phyloP scores from a whole-genome alignment of 2,888 invertebrate genomes.

The Drosophila recens region DNA sequence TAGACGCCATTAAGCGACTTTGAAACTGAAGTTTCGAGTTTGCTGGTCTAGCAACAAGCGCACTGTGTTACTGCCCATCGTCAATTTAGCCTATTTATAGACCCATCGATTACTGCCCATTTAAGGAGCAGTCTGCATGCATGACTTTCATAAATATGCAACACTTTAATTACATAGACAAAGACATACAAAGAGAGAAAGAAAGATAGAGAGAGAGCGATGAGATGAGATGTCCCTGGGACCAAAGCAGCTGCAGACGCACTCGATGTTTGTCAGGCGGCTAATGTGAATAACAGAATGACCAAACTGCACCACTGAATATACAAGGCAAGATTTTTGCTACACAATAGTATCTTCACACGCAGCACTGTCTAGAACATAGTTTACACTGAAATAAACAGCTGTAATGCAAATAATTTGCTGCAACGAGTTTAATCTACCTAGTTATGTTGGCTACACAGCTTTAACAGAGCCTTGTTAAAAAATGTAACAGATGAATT shows the following conservation, averaged over 20 bases:
- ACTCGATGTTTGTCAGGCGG: constrained; percentile 1
- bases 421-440: neutral
- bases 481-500: neutral
- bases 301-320: neutral
- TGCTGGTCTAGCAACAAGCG: neutral
- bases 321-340: neutral
- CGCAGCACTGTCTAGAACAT: constrained; percentile 7
- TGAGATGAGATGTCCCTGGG: constrained; percentile 6
- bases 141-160: constrained; percentile 75
- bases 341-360: constrained; percentile 9
- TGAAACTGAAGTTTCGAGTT: constrained; percentile 5
- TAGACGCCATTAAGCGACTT: constrained; percentile 61
- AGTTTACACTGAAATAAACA: neutral
- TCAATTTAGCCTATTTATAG: constrained; percentile 52
- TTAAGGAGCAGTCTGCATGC: constrained; percentile 50
- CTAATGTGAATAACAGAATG: neutral
- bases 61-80: neutral
- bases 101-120: constrained; percentile 40
- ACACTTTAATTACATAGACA: constrained; percentile 66
- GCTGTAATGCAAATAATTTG: neutral
- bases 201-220: neutral
- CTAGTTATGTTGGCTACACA: neutral
- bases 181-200: neutral
- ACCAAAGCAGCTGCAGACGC: neutral
- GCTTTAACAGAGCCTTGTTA: neutral